Conservation (phyloP, 2,888 invertebrate species). For the Tetranychus truncatus region DNA sequence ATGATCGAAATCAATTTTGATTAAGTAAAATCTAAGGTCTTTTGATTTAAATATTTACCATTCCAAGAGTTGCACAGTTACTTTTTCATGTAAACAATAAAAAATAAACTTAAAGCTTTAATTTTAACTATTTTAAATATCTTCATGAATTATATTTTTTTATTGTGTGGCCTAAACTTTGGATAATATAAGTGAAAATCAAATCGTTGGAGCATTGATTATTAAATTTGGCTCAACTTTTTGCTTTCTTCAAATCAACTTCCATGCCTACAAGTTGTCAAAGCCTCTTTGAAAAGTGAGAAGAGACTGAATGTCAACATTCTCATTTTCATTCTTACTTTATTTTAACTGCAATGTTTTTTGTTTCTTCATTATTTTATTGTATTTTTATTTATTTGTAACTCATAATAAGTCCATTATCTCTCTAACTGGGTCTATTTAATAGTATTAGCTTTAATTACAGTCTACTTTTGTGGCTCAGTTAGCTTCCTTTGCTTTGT, state of each 20-base stretch:
- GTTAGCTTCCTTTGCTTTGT: background rate
- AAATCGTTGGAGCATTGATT: background rate
- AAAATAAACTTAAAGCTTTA: too few species aligned
- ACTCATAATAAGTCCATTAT: too few species aligned
- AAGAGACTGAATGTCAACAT: background rate
- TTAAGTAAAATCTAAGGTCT: too few species aligned
- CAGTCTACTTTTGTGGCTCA: background rate
- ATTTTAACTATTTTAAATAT: too few species aligned
- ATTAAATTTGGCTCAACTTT: background rate
- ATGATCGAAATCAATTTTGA: too few species aligned
- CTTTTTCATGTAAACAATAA: too few species aligned
- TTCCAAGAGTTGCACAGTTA: too few species aligned
- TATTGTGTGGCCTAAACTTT: too few species aligned
- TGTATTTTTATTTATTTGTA: background rate
- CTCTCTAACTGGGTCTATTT: background rate
- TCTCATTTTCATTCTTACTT: background rate
- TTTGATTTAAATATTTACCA: too few species aligned
- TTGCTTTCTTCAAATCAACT: background rate
- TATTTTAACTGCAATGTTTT: background rate
- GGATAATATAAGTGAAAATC: background rate
- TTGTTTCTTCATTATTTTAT: background rate
- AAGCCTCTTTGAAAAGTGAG: background rate
- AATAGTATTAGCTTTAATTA: background rate
- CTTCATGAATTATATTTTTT: too few species aligned
- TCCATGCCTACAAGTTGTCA: slow-evolving; percentile 1